These are phyloP conservation scores for Cassiopea andromeda DNA, from an alignment of 30 jellyfish, hydroid and myxozoan species.

Conservation along the genomic window DNA sequence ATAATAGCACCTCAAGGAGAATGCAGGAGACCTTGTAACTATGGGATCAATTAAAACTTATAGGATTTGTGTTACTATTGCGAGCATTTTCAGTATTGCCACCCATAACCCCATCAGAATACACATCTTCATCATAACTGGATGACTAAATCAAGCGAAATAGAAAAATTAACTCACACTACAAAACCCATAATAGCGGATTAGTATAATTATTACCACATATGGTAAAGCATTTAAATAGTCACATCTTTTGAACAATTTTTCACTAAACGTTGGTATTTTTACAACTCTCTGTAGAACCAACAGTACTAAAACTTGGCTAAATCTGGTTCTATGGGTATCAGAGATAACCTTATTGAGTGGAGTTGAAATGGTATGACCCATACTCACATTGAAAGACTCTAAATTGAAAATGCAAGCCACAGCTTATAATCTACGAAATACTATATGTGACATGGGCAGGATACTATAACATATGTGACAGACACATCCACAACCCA, in stretches of 20 bases:
- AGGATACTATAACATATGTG: too few relatives aligned
- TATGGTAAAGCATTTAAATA: background rate
- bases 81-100: background rate
- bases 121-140: conserved; percentile 1
- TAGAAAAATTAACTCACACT: background rate
- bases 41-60: background rate
- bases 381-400: too few relatives aligned
- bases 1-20: too few relatives aligned
- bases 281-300: background rate
- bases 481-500: too few relatives aligned
- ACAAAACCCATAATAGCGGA: conserved; percentile 4
- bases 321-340: conserved; percentile 19
- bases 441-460: too few relatives aligned
- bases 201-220: conserved; percentile 1
- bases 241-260: background rate
- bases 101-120: conserved; percentile 3
- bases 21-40: too few relatives aligned
- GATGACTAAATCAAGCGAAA: background rate
- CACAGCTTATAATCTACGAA: too few relatives aligned
- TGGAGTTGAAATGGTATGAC: background rate
- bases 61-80: background rate
- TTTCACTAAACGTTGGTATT: background rate
- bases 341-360: background rate
- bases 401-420: too few relatives aligned
- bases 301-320: background rate